Conservation (phyloP, 2,113 vertebrate species). For the Phyllostomus hastatus region DNA sequence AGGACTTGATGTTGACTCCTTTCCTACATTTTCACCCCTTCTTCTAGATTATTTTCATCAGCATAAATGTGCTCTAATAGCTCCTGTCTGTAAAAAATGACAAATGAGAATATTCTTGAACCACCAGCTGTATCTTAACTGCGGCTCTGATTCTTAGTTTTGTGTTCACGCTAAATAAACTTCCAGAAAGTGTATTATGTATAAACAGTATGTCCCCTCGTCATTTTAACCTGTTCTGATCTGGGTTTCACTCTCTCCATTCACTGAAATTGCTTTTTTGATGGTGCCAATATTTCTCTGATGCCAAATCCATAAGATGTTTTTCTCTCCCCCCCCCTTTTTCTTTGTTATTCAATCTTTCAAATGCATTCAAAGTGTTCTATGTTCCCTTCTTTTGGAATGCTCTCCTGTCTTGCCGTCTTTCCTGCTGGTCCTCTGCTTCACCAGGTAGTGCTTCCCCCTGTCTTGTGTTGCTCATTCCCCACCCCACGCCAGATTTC, state of each 20-base stretch:
- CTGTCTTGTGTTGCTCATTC: fast-evolving
- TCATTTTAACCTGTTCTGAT: not conserved
- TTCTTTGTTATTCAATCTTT: not conserved
- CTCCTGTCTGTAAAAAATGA: not conserved
- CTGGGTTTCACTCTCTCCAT: not conserved
- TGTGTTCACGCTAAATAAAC: not conserved
- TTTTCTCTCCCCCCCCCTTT: not conserved
- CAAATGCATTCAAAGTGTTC: not conserved
- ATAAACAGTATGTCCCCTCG: not conserved
- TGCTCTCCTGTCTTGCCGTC: not conserved
- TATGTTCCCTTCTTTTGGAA: not conserved
- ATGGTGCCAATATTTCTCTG: not conserved
- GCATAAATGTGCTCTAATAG: not conserved
- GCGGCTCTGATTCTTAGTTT: not conserved
- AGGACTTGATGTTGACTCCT: not conserved
- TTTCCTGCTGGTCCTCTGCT: not conserved
- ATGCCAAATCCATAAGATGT: not conserved
- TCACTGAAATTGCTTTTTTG: not conserved
- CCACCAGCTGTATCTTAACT: not conserved
- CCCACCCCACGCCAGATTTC: not conserved
- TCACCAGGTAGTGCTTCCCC: not conserved
- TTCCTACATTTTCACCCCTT: not conserved
- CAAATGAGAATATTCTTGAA: not conserved
- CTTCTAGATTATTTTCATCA: not conserved
- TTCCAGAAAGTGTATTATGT: not conserved